phyloP scores from a whole-genome alignment of 2,113 vertebrate genomes.

The Hiodon alosoides region DNA sequence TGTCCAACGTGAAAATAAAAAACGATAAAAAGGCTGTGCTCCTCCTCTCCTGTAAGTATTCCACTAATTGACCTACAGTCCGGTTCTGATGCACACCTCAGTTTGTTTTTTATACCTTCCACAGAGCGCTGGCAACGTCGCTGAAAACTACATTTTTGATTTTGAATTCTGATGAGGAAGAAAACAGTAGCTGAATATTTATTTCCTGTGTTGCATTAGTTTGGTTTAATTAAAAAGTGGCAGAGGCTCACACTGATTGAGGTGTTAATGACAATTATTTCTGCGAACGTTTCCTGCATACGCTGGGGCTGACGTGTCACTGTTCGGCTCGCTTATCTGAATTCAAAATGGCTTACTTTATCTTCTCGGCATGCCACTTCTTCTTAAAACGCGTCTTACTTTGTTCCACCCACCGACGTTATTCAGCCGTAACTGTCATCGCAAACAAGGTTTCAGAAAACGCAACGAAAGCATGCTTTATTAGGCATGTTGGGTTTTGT shows the following conservation, averaged over 20 bases:
- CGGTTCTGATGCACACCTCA: not conserved
- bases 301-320: constrained; percentile 11
- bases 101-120: not conserved
- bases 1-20: constrained; percentile 20
- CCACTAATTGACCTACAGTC: not conserved
- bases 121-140: not conserved
- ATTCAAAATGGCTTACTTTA: not conserved
- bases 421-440: too few species aligned
- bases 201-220: constrained; percentile 16
- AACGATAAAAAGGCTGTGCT: not conserved
- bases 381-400: too few species aligned
- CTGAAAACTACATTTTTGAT: not conserved
- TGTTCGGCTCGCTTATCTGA: constrained; percentile 5
- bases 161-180: constrained; percentile 23
- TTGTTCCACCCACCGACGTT: too few species aligned
- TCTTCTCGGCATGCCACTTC: too few species aligned
- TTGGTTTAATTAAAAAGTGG: constrained; percentile 31
- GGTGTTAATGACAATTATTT: constrained; percentile 31
- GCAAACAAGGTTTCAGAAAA: too few species aligned
- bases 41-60: not conserved
- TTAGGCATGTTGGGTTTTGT: too few species aligned
- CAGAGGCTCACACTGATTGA: constrained; percentile 27
- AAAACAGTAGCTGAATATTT: constrained; percentile 23
- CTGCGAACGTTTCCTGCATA: constrained; percentile 23
- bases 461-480: too few species aligned